A percentile compares a stretch with the other conserved stretches of the same genome.
Conservation (phyloP, 2,888 invertebrate species). For the Idaea dimidiata region DNA sequence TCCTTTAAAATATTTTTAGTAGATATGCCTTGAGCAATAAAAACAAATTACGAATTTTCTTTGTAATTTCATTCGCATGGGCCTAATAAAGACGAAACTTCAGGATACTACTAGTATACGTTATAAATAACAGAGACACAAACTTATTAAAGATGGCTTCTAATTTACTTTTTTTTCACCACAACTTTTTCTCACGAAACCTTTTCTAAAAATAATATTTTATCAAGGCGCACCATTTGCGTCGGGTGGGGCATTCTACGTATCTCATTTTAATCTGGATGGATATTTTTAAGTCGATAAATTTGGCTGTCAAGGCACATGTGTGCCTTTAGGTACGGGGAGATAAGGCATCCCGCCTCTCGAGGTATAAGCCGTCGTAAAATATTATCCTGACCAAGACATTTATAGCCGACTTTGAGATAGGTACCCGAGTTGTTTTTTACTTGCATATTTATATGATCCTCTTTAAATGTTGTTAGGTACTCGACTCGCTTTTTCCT, state of each 20-base stretch:
- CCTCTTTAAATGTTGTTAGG: no score
- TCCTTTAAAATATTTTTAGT: no score
- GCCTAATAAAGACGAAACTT: no score
- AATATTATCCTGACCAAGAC: slow-evolving; percentile 77
- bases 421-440: slow-evolving; percentile 69
- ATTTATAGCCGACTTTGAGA: slow-evolving; percentile 70
- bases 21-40: no score
- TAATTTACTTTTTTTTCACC: slow-evolving; percentile 7
- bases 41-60: no score
- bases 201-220: slow-evolving; percentile 58
- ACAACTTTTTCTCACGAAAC: slow-evolving; percentile 19
- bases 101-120: no score
- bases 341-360: slow-evolving; percentile 71
- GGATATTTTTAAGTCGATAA: slow-evolving; percentile 78
- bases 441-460: slow-evolving; percentile 26
- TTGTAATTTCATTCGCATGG: no score
- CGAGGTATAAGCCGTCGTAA: slow-evolving; percentile 64
- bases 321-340: slow-evolving; percentile 57
- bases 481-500: neutral
- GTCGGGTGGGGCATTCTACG: slow-evolving; percentile 48
- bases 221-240: slow-evolving; percentile 43
- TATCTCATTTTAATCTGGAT: slow-evolving; percentile 74
- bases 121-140: no score
- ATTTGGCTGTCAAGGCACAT: slow-evolving; percentile 74
- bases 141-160: no score